Percentiles rank a stretch among this genome's conserved stretches.
Evolutionary conservation across 1,140 invertebrate genomes (phyloP).

Genomic region (Micrasema minimum): DNA sequence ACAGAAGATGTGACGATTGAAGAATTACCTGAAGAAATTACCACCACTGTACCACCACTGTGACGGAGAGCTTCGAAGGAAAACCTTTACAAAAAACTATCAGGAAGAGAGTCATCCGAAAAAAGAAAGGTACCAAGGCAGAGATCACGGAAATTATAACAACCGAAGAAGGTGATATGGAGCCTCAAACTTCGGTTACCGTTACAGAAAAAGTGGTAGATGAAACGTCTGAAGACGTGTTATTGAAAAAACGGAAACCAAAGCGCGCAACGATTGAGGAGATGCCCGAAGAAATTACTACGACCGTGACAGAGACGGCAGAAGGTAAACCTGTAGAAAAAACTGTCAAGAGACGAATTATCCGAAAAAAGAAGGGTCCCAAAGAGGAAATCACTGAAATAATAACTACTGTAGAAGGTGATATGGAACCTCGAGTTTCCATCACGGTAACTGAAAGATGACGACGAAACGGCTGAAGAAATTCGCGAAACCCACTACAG

Average conservation of each 20-base stretch:
- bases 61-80: conserved; percentile 43
- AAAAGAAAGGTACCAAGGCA: conserved; percentile 42
- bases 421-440: not conserved
- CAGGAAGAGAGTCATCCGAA: conserved; percentile 46
- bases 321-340: not conserved
- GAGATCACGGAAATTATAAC: conserved; percentile 55
- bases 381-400: not conserved
- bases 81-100: conserved; percentile 49
- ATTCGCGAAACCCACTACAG: not conserved
- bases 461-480: not conserved
- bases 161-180: conserved; percentile 52
- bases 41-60: no score
- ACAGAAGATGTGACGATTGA: conserved; percentile 5
- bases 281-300: not conserved
- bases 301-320: not conserved
- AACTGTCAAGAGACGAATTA: conserved; percentile 1
- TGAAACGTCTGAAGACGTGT: conserved; percentile 7
- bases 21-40: conserved; percentile 9
- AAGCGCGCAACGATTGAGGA: not conserved
- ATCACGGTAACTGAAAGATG: not conserved
- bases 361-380: not conserved
- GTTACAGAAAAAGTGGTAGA: conserved; percentile 33
- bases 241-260: not conserved
- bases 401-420: not conserved
- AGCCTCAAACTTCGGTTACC: conserved; percentile 46